Percentiles rank a stretch among this genome's conserved stretches.
Evolutionary conservation across 2,888 invertebrate genomes (phyloP).

Genomic region (Ctenicera cuprea): DNA sequence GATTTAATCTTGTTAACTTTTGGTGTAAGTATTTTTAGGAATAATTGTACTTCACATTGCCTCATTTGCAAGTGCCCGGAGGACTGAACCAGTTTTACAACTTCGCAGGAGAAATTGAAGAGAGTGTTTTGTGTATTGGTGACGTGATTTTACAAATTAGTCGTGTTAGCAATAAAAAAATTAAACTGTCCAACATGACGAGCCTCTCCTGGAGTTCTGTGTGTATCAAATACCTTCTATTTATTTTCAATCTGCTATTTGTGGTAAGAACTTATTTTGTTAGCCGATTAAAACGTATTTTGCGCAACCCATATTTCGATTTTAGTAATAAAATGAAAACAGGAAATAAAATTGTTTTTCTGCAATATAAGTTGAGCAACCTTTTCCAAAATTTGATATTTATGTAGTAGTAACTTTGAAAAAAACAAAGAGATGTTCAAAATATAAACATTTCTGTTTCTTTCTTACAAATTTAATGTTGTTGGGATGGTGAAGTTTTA

Average conservation of each 20-base stretch:
- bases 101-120: constrained; percentile 1
- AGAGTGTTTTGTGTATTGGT: not conserved
- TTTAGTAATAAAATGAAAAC: too few relatives aligned
- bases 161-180: not conserved
- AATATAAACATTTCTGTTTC: too few relatives aligned
- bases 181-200: constrained; percentile 60
- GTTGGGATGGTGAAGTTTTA: too few relatives aligned
- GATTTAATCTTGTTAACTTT: constrained; percentile 17
- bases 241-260: constrained; percentile 89
- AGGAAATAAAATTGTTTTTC: too few relatives aligned
- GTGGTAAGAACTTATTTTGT: constrained; percentile 80
- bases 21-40: constrained; percentile 22
- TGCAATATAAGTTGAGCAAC: not conserved
- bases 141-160: not conserved
- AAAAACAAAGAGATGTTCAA: not conserved
- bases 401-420: not conserved
- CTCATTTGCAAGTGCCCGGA: constrained; percentile 17
- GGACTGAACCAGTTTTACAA: constrained; percentile 17
- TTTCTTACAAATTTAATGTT: too few relatives aligned
- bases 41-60: not conserved
- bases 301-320: too few relatives aligned
- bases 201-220: constrained; percentile 64
- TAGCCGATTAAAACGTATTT: not conserved
- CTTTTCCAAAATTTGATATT: too few relatives aligned
- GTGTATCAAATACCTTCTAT: constrained; percentile 90